Evolutionary conservation across 2,797 vertebrate species (phyloP).

Genomic region (Agapornis canus): DNA sequence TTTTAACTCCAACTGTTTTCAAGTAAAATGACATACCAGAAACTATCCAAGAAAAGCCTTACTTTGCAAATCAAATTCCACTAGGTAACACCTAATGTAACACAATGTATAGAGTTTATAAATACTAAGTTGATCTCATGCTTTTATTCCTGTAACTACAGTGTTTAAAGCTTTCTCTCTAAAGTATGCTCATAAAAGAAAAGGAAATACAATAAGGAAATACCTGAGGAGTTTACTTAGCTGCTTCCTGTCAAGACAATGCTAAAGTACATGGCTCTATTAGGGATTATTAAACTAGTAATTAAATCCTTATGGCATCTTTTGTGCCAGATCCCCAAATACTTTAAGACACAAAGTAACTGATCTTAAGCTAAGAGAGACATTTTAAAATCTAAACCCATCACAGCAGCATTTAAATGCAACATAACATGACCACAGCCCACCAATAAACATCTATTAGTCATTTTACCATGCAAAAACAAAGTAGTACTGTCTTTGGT

Average conservation of each 20-base stretch:
- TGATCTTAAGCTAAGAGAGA: neutral
- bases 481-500: neutral
- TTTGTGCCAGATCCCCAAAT: neutral
- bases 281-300: neutral
- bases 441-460: neutral
- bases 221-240: neutral
- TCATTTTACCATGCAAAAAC: neutral
- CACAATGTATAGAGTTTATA: neutral
- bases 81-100: neutral
- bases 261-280: neutral
- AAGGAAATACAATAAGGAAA: neutral
- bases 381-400: neutral
- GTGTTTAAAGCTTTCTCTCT: neutral
- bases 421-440: neutral
- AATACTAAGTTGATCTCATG: neutral
- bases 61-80: neutral
- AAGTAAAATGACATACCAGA: neutral
- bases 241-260: neutral
- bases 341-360: neutral
- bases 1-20: neutral
- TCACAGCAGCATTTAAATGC: neutral
- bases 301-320: neutral
- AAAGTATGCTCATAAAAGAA: neutral
- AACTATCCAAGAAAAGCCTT: neutral
- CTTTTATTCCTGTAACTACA: neutral